Evolutionary conservation across 2,888 invertebrate species (phyloP).

Genomic region (Uloborus plumipes): DNA sequence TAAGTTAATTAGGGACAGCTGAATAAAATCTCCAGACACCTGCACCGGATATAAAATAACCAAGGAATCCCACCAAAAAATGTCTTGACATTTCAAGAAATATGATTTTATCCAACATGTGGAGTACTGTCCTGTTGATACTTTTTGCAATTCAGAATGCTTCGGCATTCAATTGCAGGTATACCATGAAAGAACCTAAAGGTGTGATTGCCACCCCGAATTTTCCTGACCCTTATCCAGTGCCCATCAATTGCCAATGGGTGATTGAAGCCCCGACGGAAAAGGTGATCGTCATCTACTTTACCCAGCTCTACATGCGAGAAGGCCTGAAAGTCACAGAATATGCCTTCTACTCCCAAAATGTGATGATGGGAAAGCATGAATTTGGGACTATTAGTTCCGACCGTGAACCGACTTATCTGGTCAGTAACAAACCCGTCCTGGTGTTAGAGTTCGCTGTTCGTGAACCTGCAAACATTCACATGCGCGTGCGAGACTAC

Average conservation of each 20-base stretch:
- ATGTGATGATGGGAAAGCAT: constrained; percentile 56
- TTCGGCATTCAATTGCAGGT: constrained; percentile 29
- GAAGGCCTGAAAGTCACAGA: constrained; percentile 67
- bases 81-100: no score
- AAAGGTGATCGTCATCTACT: constrained; percentile 83
- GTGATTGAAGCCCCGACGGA: constrained; percentile 79
- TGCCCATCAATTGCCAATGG: constrained; percentile 91
- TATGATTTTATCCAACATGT: background rate
- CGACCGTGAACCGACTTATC: constrained; percentile 67
- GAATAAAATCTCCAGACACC: no score
- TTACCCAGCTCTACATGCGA: constrained; percentile 86
- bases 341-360: constrained; percentile 69
- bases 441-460: constrained; percentile 84
- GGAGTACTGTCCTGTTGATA: no score
- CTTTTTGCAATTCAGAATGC: no score
- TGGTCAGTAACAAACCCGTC: constrained; percentile 77
- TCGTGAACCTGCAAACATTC: constrained; percentile 76
- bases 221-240: constrained; percentile 84
- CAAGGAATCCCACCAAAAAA: no score
- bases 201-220: constrained; percentile 86
- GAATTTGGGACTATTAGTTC: constrained; percentile 61
- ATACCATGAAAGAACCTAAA: constrained; percentile 47
- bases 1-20: no score
- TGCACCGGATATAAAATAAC: no score
- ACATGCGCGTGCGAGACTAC: constrained; percentile 84